phyloP scores from a whole-genome alignment of 92 coral and sea anemone species.

The Bergia sp. region DNA sequence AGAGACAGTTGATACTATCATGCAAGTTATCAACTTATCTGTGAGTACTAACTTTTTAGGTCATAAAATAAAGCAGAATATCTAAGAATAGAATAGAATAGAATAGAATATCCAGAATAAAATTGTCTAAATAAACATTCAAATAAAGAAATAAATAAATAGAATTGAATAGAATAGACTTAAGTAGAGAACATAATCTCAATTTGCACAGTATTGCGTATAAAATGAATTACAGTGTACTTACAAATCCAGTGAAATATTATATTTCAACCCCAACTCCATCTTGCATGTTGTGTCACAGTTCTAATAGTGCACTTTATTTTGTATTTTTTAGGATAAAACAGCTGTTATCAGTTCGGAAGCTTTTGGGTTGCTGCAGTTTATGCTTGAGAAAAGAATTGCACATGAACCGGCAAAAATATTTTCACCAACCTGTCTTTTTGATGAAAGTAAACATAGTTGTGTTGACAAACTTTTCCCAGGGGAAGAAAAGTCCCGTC shows the following conservation, averaged over 20 bases:
- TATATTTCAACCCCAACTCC: background rate
- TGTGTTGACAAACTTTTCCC: slow-evolving; percentile 8
- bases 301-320: background rate
- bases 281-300: background rate
- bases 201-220: no score
- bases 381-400: background rate
- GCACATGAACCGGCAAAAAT: background rate
- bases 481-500: background rate
- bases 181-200: no score
- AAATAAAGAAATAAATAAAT: no score
- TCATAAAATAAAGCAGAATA: no score
- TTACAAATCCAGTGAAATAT: no score
- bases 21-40: background rate
- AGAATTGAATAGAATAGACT: no score
- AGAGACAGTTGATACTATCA: background rate
- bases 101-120: no score
- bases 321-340: slow-evolving; percentile 19
- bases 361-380: background rate
- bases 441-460: background rate
- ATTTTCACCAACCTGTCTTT: slow-evolving; percentile 10
- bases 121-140: no score
- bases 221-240: no score
- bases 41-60: background rate
- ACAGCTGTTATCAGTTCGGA: background rate
- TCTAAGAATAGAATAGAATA: no score